These are phyloP conservation scores for Coregonus suidteri DNA, from an alignment of 2,797 vertebrate species.

Conservation along the genomic window DNA sequence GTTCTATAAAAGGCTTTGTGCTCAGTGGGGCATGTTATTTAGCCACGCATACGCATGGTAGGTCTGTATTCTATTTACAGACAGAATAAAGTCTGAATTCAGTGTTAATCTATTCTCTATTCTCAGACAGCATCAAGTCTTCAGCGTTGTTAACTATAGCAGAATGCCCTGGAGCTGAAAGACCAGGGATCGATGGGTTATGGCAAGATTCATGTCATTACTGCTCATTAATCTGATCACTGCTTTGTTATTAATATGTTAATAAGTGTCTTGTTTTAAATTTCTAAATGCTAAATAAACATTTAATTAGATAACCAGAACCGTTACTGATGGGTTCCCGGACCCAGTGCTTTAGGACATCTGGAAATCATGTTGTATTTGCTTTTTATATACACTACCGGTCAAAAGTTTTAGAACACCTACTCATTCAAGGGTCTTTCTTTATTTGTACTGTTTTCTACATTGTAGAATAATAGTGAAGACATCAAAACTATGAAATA, in stretches of 20 bases:
- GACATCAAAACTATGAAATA: too few relatives aligned
- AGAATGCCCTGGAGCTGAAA: constrained; percentile 46
- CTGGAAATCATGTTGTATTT: too few relatives aligned
- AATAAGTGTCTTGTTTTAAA: constrained; percentile 41
- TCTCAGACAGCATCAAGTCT: not conserved
- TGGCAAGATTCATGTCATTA: constrained; percentile 52
- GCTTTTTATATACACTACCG: too few relatives aligned
- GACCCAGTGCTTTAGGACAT: too few relatives aligned
- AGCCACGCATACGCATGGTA: constrained; percentile 62
- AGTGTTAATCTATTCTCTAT: not conserved
- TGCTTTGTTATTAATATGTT: constrained; percentile 45
- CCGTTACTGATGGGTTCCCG: not conserved
- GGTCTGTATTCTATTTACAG: not conserved
- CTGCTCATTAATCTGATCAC: constrained; percentile 44
- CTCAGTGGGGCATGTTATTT: constrained; percentile 50
- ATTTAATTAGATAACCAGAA: constrained; percentile 15
- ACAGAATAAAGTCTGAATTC: not conserved
- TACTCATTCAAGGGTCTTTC: too few relatives aligned
- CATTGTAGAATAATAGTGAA: too few relatives aligned
- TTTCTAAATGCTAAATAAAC: constrained; percentile 24
- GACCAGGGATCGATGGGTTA: constrained; percentile 37
- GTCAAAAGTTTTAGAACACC: too few relatives aligned
- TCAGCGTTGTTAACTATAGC: not conserved
- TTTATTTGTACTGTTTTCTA: too few relatives aligned
- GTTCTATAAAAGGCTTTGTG: constrained; percentile 61